Evolutionary conservation across 2,797 vertebrate species (phyloP).

Genomic region (Pseudocheirus occidentalis): DNA sequence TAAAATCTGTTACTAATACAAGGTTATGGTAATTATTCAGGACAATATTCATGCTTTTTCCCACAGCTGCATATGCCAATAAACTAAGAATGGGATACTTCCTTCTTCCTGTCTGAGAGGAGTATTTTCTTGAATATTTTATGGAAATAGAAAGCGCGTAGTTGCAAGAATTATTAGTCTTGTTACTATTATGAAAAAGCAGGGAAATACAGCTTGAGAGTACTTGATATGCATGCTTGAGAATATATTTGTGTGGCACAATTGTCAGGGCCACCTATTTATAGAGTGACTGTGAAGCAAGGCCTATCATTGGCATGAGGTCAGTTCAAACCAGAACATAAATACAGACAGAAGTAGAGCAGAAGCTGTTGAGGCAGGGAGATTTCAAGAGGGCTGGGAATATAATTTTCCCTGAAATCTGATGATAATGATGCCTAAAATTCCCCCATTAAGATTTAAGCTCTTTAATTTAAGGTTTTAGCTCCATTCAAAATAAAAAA

Average conservation of each 20-base stretch:
- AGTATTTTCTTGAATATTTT: conserved; percentile 53
- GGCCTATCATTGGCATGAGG: conserved; percentile 4
- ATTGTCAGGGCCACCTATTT: conserved; percentile 32
- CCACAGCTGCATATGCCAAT: conserved; percentile 17
- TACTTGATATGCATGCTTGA: conserved; percentile 46
- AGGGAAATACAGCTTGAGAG: conserved; percentile 43
- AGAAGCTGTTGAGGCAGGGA: not conserved
- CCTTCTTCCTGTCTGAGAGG: conserved; percentile 15
- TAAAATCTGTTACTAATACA: conserved; percentile 40
- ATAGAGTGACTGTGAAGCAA: conserved; percentile 16
- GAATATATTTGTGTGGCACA: conserved; percentile 7
- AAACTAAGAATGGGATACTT: conserved; percentile 19
- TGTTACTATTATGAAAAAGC: conserved; percentile 37
- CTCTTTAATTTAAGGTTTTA: not conserved
- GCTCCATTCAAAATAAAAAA: not conserved
- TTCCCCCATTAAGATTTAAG: not conserved
- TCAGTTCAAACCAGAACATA: conserved; percentile 24
- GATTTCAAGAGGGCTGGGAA: not conserved
- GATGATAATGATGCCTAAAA: not conserved
- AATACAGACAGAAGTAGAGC: not conserved
- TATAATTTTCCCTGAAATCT: not conserved
- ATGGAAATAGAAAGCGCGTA: conserved; percentile 41
- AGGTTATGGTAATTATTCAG: conserved; percentile 39
- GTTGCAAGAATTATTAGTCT: conserved; percentile 43
- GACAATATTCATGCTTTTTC: conserved; percentile 39